Conservation (phyloP, 2,113 vertebrate genomes). For the Aix galericulata region DNA sequence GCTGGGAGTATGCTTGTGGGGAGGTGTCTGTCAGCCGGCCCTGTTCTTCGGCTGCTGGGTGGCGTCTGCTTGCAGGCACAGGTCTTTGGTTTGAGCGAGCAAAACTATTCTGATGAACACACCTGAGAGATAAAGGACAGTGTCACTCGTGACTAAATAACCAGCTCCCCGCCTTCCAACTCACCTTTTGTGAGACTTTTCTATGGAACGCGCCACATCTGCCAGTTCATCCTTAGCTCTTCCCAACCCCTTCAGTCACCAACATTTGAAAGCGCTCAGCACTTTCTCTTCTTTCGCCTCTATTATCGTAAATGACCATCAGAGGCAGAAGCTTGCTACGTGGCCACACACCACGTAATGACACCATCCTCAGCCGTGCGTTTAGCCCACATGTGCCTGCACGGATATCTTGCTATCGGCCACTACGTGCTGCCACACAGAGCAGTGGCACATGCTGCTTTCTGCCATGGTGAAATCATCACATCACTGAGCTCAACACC, state of each 20-base stretch:
- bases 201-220: neutral
- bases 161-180: neutral
- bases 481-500: neutral
- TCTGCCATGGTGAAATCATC: neutral
- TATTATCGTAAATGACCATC: neutral
- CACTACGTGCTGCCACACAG: neutral
- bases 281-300: neutral
- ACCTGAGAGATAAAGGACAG: neutral
- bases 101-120: neutral
- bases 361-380: neutral
- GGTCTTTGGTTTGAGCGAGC: neutral
- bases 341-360: neutral
- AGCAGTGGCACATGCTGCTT: neutral
- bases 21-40: fast-evolving
- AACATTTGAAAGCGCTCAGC: neutral
- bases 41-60: neutral
- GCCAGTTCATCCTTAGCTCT: neutral
- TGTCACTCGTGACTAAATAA: neutral
- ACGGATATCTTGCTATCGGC: neutral
- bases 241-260: neutral
- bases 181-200: neutral
- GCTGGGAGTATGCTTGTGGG: neutral
- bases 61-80: neutral
- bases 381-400: neutral
- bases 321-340: neutral